A percentile compares a stretch with the other conserved stretches of the same genome.
phyloP scores from a whole-genome alignment of 1,140 invertebrate genomes.

The Chionoecetes opilio region DNA sequence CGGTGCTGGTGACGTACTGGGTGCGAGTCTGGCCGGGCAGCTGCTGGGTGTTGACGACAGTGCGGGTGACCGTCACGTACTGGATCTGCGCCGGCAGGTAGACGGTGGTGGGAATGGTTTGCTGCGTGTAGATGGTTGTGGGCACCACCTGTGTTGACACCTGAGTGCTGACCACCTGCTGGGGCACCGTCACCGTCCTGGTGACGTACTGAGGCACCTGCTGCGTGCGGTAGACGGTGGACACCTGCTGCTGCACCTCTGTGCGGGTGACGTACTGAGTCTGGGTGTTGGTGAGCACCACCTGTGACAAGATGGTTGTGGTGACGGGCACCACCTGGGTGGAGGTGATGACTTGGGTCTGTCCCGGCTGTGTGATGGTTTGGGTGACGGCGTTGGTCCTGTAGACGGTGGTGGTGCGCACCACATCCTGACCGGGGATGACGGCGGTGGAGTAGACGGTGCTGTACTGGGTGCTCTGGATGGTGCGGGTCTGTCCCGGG shows the following conservation, averaged over 20 bases:
- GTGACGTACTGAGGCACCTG: slow-evolving; percentile 66
- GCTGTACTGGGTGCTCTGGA: slow-evolving; percentile 72
- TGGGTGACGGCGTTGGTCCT: slow-evolving; percentile 60
- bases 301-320: slow-evolving; percentile 63
- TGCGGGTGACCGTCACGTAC: slow-evolving; percentile 63
- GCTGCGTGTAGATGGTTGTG: slow-evolving; percentile 66
- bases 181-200: slow-evolving; percentile 69
- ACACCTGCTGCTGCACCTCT: slow-evolving; percentile 58
- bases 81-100: slow-evolving; percentile 65
- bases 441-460: slow-evolving; percentile 72
- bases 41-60: slow-evolving; percentile 54
- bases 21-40: slow-evolving; percentile 60
- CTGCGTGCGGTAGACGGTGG: slow-evolving; percentile 59
- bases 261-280: slow-evolving; percentile 69
- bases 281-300: slow-evolving; percentile 69
- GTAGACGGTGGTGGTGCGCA: slow-evolving; percentile 31
- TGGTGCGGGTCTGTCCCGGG: slow-evolving; percentile 63
- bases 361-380: slow-evolving; percentile 67
- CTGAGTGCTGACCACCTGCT: slow-evolving; percentile 68
- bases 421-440: slow-evolving; percentile 56
- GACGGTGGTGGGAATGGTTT: slow-evolving; percentile 42
- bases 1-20: slow-evolving; percentile 53
- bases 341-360: slow-evolving; percentile 63
- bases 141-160: slow-evolving; percentile 74
- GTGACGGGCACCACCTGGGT: slow-evolving; percentile 71